Evolutionary conservation across 2,797 vertebrate genomes (phyloP), one percentile per base, ranked within the genome.

Genomic region (Discoglossus pictus): DNA sequence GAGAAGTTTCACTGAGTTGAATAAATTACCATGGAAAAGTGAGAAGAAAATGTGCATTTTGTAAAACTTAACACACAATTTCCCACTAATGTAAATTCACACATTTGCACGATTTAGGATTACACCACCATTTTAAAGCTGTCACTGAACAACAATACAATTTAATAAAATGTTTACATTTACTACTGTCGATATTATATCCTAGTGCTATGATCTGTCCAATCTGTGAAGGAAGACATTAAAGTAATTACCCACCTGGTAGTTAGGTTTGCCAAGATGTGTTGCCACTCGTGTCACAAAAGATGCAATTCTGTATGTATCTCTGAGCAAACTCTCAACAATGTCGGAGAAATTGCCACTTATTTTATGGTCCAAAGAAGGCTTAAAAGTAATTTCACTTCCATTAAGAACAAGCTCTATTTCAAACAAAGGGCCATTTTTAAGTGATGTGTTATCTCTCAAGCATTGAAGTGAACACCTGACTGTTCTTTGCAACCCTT

Each of bases 391-490:
- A 72, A 75, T 90, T 77, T 89, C 80, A 12, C 68, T 79, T 62
- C 74, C 79, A 61, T 79, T 85, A 75, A 92, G 85, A 6, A 88
- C 73, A 68, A 93, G 80, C 52, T 89, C 87, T 61, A 89, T 81
- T 79, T 93, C 89, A 78, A 93, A 91, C 68, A 92, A 87, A 9
- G 89, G 80, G 36, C 64, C 15, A 2, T 83, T 81, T 65, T 78
- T 82, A 62, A 82, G 83, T 35, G 76, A 59, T 25, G 87, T 92
- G 77, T 91, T 91, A 83, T 93, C 88, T 61, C 86, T 76, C 24
- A 92, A 74, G 78, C 90, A 89, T 75, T 87, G 88, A 77, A 92
- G 81, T 44, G 89, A 94, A 79, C 88, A 88, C 74, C 88, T 87
- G 6, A 93, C 85, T 4, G 82, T 86, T 44, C 82, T 83, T 75